phyloP scores from a whole-genome alignment of 2,888 invertebrate genomes.

The Heliconius ethilla region DNA sequence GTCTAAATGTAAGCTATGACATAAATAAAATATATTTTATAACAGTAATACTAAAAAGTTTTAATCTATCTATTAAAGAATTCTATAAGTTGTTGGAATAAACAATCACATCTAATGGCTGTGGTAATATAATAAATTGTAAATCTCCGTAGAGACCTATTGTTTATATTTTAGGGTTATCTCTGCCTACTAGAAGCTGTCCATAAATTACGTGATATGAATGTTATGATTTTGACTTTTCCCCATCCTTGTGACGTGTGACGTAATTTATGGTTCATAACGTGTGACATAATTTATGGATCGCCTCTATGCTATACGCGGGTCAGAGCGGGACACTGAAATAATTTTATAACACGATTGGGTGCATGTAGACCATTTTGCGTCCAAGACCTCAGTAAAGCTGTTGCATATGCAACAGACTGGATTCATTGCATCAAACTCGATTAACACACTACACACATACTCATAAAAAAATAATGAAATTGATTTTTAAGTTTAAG shows the following conservation, averaged over 20 bases:
- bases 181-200: too few relatives aligned
- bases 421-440: not conserved
- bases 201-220: too few relatives aligned
- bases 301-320: too few relatives aligned
- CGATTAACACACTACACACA: conserved; percentile 2
- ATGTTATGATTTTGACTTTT: too few relatives aligned
- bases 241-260: too few relatives aligned
- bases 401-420: conserved; percentile 29
- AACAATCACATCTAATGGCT: too few relatives aligned
- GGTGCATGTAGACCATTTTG: not conserved
- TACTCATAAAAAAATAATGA: not conserved
- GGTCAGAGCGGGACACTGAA: not conserved
- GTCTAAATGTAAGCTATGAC: not conserved
- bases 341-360: not conserved
- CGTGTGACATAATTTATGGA: too few relatives aligned
- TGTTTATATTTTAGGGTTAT: too few relatives aligned
- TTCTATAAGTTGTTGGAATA: not conserved
- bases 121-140: too few relatives aligned
- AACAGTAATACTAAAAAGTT: not conserved
- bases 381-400: conserved; percentile 12
- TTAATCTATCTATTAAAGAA: not conserved
- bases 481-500: conserved; percentile 1
- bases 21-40: not conserved
- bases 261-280: too few relatives aligned
- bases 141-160: too few relatives aligned